Evolutionary conservation across 1,140 invertebrate species (phyloP).

Genomic region (Ridgeia piscesae): DNA sequence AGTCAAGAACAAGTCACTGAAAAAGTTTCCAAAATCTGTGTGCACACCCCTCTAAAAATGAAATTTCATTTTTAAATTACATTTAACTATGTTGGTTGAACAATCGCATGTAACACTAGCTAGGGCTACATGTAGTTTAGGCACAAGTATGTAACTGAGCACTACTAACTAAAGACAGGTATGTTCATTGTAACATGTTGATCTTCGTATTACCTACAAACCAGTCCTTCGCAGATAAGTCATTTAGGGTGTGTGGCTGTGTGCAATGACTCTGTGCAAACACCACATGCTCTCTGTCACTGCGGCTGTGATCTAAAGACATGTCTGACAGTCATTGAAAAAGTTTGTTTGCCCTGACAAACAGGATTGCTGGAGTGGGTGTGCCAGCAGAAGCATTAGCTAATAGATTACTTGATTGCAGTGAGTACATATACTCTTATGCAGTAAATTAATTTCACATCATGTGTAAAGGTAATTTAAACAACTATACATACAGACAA

Average conservation of each 20-base stretch:
- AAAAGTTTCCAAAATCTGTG: too few species aligned
- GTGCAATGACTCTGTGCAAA: too few species aligned
- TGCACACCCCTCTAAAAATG: too few species aligned
- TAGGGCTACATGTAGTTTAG: neutral
- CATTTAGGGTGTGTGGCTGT: neutral
- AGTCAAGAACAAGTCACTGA: too few species aligned
- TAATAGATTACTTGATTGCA: neutral
- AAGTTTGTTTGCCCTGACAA: neutral
- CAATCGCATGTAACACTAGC: neutral
- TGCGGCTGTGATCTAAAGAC: neutral
- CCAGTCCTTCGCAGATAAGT: neutral
- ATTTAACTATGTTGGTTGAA: neutral
- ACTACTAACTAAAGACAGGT: neutral
- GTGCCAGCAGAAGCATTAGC: neutral
- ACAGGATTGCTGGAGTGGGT: neutral
- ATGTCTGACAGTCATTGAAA: neutral
- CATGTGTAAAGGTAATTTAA: neutral
- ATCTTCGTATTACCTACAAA: neutral
- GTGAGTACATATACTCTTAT: neutral
- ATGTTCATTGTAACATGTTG: neutral
- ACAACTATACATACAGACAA: neutral
- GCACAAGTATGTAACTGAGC: neutral
- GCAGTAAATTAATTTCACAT: neutral
- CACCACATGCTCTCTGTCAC: neutral
- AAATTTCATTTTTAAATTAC: too few species aligned